Evolutionary conservation across 2,113 vertebrate genomes (phyloP), one percentile per base, ranked within the genome.

Genomic region (Microtus montanus): DNA sequence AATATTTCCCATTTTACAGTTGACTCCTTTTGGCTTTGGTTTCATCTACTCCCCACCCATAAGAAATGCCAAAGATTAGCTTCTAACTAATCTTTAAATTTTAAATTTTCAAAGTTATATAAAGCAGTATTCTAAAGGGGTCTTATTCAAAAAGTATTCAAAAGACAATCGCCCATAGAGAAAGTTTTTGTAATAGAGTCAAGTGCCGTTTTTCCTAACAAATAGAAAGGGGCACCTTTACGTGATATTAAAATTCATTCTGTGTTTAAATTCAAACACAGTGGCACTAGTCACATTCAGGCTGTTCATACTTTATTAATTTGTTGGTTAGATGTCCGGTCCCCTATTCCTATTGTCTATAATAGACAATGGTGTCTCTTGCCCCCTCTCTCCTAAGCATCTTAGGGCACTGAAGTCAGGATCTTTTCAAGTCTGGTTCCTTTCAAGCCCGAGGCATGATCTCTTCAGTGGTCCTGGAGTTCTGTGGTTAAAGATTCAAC

Each of bases 121-220:
- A 71, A 58, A 88, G 13, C 64, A 70, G 26, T 89, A 49, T 58
- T 58, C 58, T 91, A 94, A 82, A 75, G 38, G 15, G 28, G 19
- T 79, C 33, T 58, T 58, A 58, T 58, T 20, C 6, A 5, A 58
- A 58, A 58, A 58, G 17, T 19, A 58, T 58, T 58, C 0, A 17
- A 58, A 94, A 75, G 91, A 28, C 26, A 70, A 33, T 38, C 8
- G 88, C 71, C 64, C 13, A 6, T 3, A 79, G 63, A 70, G 66
- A 63, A 90, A 78, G 84, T 4, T 35, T 52, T 93, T 92, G 70
- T 41, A 44, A 92, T 20, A 13, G 68, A 63, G 83, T 52, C 14
- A 33, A 44, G 41, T 66, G 47, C 63, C 49, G 54, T n/a, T 30
- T 89, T 96, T 97, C 47, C 20, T 92, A 84, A 91, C 17, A 94